Percentiles rank a stretch among this genome's conserved stretches.
phyloP scores from a whole-genome alignment of 2,888 invertebrate species.

The Allygus modestus region DNA sequence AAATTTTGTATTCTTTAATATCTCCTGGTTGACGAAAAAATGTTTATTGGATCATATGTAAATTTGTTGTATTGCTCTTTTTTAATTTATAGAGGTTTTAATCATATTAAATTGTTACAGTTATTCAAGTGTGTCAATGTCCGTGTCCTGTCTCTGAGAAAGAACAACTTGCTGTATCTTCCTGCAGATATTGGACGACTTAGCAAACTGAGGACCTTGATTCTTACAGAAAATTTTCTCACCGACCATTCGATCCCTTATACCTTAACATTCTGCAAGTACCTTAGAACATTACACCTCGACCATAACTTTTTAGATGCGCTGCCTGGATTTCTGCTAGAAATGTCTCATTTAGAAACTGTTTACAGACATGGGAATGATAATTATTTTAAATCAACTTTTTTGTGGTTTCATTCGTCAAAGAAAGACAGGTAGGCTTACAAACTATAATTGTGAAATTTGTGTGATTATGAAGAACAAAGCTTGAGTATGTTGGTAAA shows the following conservation, averaged over 20 bases:
- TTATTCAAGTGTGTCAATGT: slow-evolving; percentile 74
- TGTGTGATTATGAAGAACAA: too few relatives aligned
- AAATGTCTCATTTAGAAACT: slow-evolving; percentile 74
- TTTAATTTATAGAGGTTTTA: too few relatives aligned
- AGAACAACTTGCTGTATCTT: slow-evolving; percentile 74
- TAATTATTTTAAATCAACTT: slow-evolving; percentile 76
- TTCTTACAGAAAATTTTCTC: slow-evolving; percentile 75
- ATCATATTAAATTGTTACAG: too few relatives aligned
- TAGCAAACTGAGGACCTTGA: slow-evolving; percentile 73
- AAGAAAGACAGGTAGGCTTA: slow-evolving; percentile 73
- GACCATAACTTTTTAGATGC: slow-evolving; percentile 76
- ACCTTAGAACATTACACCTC: slow-evolving; percentile 73
- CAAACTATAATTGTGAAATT: too few relatives aligned
- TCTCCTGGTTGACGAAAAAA: too few relatives aligned
- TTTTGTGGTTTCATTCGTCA: slow-evolving; percentile 76
- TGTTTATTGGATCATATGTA: too few relatives aligned
- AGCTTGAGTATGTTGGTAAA: too few relatives aligned
- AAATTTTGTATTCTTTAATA: too few relatives aligned
- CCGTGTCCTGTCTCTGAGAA: slow-evolving; percentile 74
- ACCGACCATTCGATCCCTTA: slow-evolving; percentile 75
- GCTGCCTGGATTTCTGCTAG: slow-evolving; percentile 75
- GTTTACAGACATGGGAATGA: slow-evolving; percentile 76
- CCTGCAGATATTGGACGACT: slow-evolving; percentile 75
- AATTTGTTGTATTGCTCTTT: too few relatives aligned
- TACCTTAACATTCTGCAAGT: slow-evolving; percentile 74